These are phyloP conservation scores for Cerceris rybyensis DNA, from an alignment of 2,888 invertebrate genomes.

Conservation along the genomic window DNA sequence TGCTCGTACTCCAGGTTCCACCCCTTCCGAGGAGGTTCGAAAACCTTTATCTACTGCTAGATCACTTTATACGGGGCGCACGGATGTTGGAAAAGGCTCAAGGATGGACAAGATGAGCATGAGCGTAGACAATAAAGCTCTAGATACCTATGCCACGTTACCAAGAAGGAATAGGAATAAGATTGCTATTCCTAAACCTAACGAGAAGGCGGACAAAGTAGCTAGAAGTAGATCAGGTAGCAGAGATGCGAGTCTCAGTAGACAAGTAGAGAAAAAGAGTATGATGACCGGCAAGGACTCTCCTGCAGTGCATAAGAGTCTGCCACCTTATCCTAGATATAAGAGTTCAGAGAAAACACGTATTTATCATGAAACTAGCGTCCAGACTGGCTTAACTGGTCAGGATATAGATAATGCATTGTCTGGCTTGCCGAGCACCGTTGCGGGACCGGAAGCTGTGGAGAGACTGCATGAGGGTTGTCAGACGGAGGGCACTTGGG, in stretches of 20 bases:
- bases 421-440: constrained; percentile 83
- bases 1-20: constrained; percentile 73
- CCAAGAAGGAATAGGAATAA: constrained; percentile 86
- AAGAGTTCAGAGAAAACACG: constrained; percentile 83
- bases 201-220: constrained; percentile 56
- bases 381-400: constrained; percentile 90
- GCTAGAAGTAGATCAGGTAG: constrained; percentile 82
- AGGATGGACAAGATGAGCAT: constrained; percentile 74
- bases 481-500: constrained; percentile 87
- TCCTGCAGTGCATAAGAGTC: constrained; percentile 77
- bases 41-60: constrained; percentile 50
- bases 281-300: constrained; percentile 66
- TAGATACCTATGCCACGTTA: constrained; percentile 90
- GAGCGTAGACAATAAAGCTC: constrained; percentile 79
- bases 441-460: constrained; percentile 76
- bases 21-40: constrained; percentile 67
- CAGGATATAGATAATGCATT: constrained; percentile 88
- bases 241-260: constrained; percentile 82
- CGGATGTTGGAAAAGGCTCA: constrained; percentile 6
- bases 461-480: constrained; percentile 84
- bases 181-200: constrained; percentile 54
- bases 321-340: constrained; percentile 83
- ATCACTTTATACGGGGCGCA: constrained; percentile 35
- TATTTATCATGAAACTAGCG: constrained; percentile 91
- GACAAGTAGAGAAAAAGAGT: constrained; percentile 72